phyloP scores from a whole-genome alignment of 2,113 vertebrate species.

The Atrichornis clamosus region DNA sequence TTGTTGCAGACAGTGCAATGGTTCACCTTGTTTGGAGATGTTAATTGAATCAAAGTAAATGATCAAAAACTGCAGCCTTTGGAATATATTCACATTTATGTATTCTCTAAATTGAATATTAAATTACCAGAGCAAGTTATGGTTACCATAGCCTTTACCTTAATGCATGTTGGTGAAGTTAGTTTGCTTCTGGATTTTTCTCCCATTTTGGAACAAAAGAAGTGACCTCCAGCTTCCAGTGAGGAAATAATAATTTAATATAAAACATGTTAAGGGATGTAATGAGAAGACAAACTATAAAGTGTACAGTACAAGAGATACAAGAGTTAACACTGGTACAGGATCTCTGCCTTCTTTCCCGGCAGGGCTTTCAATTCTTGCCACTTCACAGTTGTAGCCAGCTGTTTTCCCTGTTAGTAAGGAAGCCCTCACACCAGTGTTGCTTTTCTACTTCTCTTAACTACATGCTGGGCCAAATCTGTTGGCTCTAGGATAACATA shows the following conservation, averaged over 20 bases:
- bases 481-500: neutral
- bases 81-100: neutral
- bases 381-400: fast-evolving
- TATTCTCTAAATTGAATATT: neutral
- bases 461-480: neutral
- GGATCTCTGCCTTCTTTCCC: neutral
- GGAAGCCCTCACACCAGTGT: neutral
- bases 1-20: neutral
- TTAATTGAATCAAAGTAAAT: neutral
- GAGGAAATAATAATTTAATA: neutral
- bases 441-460: neutral
- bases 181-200: neutral
- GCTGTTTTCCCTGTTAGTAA: neutral
- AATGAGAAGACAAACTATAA: neutral
- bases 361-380: neutral
- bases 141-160: neutral
- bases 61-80: neutral
- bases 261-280: neutral
- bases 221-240: neutral
- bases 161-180: neutral
- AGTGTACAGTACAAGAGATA: neutral
- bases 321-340: neutral
- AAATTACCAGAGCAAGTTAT: neutral
- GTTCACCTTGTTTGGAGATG: fast-evolving
- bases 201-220: neutral